A percentile compares a stretch with the other conserved stretches of the same genome.
Evolutionary conservation across 2,113 vertebrate species (phyloP).

Genomic region (Pelusios castaneus): DNA sequence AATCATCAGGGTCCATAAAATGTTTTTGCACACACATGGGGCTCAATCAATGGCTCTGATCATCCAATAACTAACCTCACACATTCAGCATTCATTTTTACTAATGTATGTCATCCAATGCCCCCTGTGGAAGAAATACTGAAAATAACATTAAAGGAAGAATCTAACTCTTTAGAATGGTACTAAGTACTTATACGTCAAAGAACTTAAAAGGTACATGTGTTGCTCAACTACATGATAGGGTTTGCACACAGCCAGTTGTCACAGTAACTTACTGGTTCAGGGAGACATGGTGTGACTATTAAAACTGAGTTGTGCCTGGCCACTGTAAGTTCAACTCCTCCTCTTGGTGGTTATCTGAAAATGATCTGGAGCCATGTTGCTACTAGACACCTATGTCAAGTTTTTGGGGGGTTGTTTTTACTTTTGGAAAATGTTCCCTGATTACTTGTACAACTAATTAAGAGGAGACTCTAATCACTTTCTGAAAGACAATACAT

Average conservation of each 20-base stretch:
- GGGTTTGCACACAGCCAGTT: neutral
- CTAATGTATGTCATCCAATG: neutral
- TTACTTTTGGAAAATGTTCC: neutral
- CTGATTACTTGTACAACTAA: neutral
- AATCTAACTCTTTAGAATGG: neutral
- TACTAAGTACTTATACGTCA: neutral
- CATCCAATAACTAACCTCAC: no score
- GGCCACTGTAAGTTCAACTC: neutral
- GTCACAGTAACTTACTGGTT: rapidly evolving
- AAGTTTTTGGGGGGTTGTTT: rapidly evolving
- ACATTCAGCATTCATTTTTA: neutral
- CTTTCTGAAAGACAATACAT: neutral
- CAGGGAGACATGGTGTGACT: rapidly evolving
- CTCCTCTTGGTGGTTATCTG: neutral
- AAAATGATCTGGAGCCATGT: neutral
- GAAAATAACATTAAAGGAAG: neutral
- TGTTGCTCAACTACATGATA: neutral
- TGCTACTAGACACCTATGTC: neutral
- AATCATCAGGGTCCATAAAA: no score
- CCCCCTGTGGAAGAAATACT: neutral
- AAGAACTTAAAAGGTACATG: neutral
- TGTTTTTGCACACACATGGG: neutral
- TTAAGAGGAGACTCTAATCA: neutral
- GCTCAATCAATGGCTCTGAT: neutral
- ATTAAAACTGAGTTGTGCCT: rapidly evolving